These are phyloP conservation scores for Atta colombica DNA, from an alignment of 1,140 invertebrate species.

Conservation along the genomic window DNA sequence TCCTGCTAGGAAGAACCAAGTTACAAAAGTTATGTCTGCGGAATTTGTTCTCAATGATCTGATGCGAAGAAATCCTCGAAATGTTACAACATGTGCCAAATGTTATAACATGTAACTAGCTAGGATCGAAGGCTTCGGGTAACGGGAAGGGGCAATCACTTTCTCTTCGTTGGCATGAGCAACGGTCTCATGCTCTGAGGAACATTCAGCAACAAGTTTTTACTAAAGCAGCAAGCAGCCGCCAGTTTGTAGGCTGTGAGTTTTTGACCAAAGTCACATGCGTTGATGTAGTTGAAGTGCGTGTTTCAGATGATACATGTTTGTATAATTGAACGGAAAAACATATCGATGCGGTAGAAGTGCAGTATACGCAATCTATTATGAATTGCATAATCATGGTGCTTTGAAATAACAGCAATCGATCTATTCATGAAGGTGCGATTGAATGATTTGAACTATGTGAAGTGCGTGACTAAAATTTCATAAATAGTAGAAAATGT, in stretches of 20 bases:
- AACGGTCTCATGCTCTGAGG: conserved; percentile 68
- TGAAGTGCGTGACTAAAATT: conserved; percentile 13
- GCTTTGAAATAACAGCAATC: neutral
- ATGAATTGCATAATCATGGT: neutral
- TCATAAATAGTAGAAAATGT: neutral
- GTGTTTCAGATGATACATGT: neutral
- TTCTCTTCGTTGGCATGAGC: conserved; percentile 79
- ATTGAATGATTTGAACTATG: neutral
- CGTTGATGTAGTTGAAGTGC: conserved; percentile 33
- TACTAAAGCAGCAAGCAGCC: conserved; percentile 80
- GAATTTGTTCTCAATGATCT: neutral
- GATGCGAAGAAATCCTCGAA: conserved; percentile 23
- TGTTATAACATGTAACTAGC: conserved; percentile 74
- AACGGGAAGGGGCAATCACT: conserved; percentile 76
- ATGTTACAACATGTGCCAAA: conserved; percentile 54
- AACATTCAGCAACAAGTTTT: conserved; percentile 83
- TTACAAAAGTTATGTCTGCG: neutral
- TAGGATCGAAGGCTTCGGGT: conserved; percentile 46
- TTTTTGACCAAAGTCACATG: conserved; percentile 32
- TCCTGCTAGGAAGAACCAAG: neutral
- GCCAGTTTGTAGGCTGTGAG: neutral
- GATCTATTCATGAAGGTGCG: neutral
- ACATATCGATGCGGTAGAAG: neutral
- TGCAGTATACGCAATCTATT: neutral
- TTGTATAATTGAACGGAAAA: neutral